Base-by-base conservation (phyloP, 2,113 vertebrate species). In the Perccottus glenii region DNA sequence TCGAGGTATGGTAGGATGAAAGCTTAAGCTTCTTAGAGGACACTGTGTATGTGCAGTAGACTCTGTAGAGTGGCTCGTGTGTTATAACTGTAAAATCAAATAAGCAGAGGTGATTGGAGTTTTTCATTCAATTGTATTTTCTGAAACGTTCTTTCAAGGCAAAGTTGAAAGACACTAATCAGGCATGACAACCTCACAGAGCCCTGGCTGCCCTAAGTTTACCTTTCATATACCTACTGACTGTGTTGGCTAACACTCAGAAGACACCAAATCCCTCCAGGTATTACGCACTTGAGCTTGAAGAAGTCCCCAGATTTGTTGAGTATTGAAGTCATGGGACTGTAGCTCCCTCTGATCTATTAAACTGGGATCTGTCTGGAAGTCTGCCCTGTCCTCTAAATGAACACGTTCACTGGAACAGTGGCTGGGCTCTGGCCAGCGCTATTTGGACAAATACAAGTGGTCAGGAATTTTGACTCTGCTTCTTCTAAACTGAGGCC, bases 361-460 rank as follows among this genome's bases (percentile, higher is more conserved):
- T 81, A 86, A 84, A 87, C 85, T 73, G 75, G 19, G 82, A 80
- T 81, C 73, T 84, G 42, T 75, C 83, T 89, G 87, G 88, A 90
- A 64, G 70, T 36, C 47, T 73, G 86, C 85, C 84, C 75, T 83
- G 80, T 86, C 83, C 83, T 76, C 83, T 88, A 75, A 88, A 84
- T 79, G 80, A 79, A 80, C 75, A 85, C 63, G 75, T 72, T 83
- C 67, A 75, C 59, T 81, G 80, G 87, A 83, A 85, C 80, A 81
- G 79, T 85, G 66, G 66, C 73, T 82, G 67, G 80, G 77, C 52
- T 79, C 81, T 72, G 80, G 83, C 87, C 77, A 75, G 78, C 73
- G 51, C 76, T 85, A 77, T 87, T 86, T 87, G 81, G 81, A 87
- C 84, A 84, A 87, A 88, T 85, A 87, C 64, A 79, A 87, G 74